Percentiles rank a stretch among this genome's conserved stretches.
phyloP scores from a whole-genome alignment of 2,797 vertebrate genomes.

The Rachycentron canadum region DNA sequence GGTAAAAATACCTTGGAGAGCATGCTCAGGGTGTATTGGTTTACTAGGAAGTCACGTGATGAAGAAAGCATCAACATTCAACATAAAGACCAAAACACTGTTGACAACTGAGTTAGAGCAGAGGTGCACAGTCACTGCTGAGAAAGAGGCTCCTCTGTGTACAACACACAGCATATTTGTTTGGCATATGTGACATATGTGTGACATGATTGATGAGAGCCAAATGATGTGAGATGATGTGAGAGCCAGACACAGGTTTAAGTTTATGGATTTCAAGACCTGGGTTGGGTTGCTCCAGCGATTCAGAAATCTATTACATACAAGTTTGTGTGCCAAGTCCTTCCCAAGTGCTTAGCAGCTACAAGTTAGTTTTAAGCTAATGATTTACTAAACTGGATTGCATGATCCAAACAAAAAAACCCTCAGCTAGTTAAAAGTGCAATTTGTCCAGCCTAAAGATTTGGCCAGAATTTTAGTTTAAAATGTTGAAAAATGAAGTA shows the following conservation, averaged over 20 bases:
- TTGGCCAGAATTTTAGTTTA: too few relatives aligned
- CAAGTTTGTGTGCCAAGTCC: background rate
- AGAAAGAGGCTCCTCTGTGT: constrained; percentile 12
- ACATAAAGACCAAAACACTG: constrained; percentile 34
- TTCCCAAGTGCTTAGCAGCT: background rate
- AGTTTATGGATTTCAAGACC: background rate
- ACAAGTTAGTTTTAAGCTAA: background rate
- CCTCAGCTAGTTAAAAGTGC: background rate
- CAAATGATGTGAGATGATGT: too few relatives aligned
- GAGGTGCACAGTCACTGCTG: constrained; percentile 21
- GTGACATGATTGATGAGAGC: background rate
- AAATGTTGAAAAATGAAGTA: too few relatives aligned
- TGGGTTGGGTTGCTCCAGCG: background rate
- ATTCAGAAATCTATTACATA: background rate
- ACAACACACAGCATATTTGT: constrained; percentile 17
- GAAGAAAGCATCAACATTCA: constrained; percentile 24
- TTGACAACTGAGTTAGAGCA: constrained; percentile 46
- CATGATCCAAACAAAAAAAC: background rate
- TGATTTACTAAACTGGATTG: background rate
- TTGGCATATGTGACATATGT: background rate
- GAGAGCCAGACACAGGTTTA: background rate
- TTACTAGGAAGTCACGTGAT: constrained; percentile 56
- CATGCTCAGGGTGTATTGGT: constrained; percentile 14
- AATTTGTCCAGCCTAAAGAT: too few relatives aligned
- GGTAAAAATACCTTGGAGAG: constrained; percentile 60